Evolutionary conservation across 35 echinoderm and acorn worm genomes (phyloP), one percentile per base, ranked within the genome.

Genomic region (Ophioderma brevispina): DNA sequence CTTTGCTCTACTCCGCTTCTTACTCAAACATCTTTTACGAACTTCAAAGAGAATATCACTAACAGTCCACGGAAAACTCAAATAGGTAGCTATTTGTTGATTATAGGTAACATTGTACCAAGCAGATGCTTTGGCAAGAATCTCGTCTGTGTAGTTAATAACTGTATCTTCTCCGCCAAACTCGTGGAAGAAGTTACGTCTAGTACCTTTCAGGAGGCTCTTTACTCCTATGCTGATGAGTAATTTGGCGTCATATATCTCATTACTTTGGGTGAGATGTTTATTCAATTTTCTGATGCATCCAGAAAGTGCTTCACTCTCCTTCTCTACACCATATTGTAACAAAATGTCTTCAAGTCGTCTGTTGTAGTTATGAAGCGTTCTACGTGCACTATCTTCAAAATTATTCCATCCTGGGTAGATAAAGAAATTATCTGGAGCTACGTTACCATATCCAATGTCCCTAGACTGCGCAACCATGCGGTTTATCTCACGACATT

Each of bases 31-130:
- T n/a, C 33, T 4, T 36, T 34, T 80, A 5, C 38, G 33, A 4
- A 85, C 34, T 35, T 85, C 6, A 8, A 17, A 43, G 2, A 85
- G 31, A 17, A 85, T 11, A 64, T 85, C 83, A 64, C 49, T 30
- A 33, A 85, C 55, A 0, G 64, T 52, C 83, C 83, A 85, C 0
- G 83, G 83, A 70, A 85, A 85, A 37, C 83, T 85, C 3, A 85
- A 1, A 70, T 35, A 70, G 21, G 63, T 70, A 1, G 25, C 28
- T 5, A 64, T 33, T 17, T 32, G 1, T 32, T 63, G 1, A 2
- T 40, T 50, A 36, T 85, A 85, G 4, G 83, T 85, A 3, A 85
- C 43, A 5, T 21, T 56, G 37, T 85, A 85, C 59, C 59, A 70
- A 15, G 59, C 59, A 2, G 59, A 70, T 70, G 59, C 59, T 70